Conservation (phyloP, 2,797 vertebrate genomes). For the Sebastes vulpes region DNA sequence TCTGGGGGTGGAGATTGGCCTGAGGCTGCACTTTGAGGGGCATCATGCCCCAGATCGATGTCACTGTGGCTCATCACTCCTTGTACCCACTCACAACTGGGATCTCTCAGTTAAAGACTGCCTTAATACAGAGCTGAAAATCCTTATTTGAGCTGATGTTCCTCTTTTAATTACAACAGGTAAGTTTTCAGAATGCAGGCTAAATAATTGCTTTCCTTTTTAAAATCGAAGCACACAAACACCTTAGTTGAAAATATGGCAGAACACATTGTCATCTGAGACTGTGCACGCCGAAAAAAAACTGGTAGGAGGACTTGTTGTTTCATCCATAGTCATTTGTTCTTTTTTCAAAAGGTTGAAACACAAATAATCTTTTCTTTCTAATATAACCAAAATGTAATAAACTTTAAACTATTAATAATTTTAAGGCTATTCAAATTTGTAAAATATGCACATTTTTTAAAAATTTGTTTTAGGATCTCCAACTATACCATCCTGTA, state of each 20-base stretch:
- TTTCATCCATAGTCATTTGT: neutral
- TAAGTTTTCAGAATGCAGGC: neutral
- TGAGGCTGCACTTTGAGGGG: conserved; percentile 31
- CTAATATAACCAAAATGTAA: neutral
- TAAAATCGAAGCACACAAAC: neutral
- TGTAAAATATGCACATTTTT: neutral
- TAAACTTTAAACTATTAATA: neutral
- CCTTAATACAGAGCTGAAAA: neutral
- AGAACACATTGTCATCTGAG: neutral
- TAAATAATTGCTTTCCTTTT: neutral
- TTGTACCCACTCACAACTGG: neutral
- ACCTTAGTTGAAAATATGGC: neutral
- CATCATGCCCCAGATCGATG: conserved; percentile 48
- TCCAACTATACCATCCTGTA: neutral
- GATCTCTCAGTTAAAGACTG: neutral
- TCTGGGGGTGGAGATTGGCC: neutral
- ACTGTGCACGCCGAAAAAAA: neutral
- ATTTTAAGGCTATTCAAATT: neutral
- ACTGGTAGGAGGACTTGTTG: neutral
- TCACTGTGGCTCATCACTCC: conserved; percentile 27
- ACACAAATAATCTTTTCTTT: neutral
- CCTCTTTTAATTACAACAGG: neutral
- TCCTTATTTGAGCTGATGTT: neutral
- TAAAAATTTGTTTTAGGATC: neutral
- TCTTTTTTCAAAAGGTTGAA: neutral